phyloP scores from a whole-genome alignment of 2,113 vertebrate genomes.

The Epinephelus moara region DNA sequence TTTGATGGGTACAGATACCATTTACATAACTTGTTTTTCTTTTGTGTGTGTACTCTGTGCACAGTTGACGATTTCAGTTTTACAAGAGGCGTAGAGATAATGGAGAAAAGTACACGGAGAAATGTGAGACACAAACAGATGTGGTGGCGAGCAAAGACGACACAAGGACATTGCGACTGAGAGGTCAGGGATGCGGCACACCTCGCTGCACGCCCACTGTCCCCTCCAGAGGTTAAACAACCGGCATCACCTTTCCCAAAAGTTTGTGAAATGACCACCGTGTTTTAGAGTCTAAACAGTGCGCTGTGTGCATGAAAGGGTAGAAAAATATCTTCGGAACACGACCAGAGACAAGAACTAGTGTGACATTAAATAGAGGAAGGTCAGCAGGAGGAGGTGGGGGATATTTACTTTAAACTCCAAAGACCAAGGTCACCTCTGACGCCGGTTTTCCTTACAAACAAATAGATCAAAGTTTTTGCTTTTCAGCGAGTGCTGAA shows the following conservation, averaged over 20 bases:
- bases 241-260: neutral
- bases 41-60: constrained; percentile 32
- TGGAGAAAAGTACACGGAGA: neutral
- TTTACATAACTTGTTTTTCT: constrained; percentile 46
- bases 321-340: neutral
- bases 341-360: neutral
- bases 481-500: neutral
- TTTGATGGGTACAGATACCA: constrained; percentile 40
- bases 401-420: neutral
- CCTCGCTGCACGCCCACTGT: neutral
- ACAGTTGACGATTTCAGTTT: constrained; percentile 41
- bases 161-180: constrained; percentile 24
- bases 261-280: constrained; percentile 1
- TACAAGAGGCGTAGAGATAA: constrained; percentile 37
- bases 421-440: neutral
- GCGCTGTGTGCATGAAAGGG: neutral
- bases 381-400: constrained; percentile 1
- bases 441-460: neutral
- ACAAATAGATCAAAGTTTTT: neutral
- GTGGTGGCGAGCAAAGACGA: constrained; percentile 13
- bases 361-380: constrained; percentile 7
- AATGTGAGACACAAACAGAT: constrained; percentile 28
- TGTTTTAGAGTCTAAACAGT: constrained; percentile 1
- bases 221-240: constrained; percentile 15
- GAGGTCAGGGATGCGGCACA: neutral